Evolutionary conservation across 2,888 invertebrate species (phyloP), one percentile per base, ranked within the genome.

Genomic region (Philhelius pedissequus): DNA sequence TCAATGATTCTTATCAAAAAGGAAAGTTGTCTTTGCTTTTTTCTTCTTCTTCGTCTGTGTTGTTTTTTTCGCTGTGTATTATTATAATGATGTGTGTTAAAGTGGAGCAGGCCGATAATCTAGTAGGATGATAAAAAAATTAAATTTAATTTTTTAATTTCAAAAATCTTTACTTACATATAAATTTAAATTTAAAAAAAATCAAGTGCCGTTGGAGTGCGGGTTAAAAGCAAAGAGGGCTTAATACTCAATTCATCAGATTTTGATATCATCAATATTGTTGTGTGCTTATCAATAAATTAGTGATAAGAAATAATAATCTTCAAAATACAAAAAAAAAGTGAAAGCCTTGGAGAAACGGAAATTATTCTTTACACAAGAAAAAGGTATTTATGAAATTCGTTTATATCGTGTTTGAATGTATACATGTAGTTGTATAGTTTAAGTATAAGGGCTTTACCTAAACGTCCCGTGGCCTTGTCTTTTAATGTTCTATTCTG

Each of bases 321-420:
- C 32, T 18, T 62, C 9, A 48, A 27, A 20, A 25, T 25, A 22
- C 5, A 58, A 38, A 58, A 58, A 43, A 22, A 54, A 45, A 54
- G 74, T 52, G 64, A 52, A 68, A 43, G 54, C 54, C 40, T 54
- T 71, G n/a, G 38, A 82, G 52, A 48, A 60, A 68, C 78, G 77
- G 78, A 82, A 73, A 76, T 68, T 68, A 52, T 70, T 78, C 78
- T 69, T 60, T 54, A 62, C 66, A 54, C 40, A 45, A 64, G 22
- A 74, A 66, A 79, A 84, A 84, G 79, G 84, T 84, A 84, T 84
- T 84, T 84, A 84, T 80, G 76, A 80, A 80, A 58, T 66, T 75
- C 80, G 62, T 71, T 84, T 84, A 84, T 80, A 76, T 71, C 48
- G 84, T 80, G 80, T 60, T 60, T 71, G 70, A 84, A 75, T 75